These are phyloP conservation scores for Leptestheria dahalacensis DNA, from an alignment of 1,140 invertebrate species.

Conservation along the genomic window DNA sequence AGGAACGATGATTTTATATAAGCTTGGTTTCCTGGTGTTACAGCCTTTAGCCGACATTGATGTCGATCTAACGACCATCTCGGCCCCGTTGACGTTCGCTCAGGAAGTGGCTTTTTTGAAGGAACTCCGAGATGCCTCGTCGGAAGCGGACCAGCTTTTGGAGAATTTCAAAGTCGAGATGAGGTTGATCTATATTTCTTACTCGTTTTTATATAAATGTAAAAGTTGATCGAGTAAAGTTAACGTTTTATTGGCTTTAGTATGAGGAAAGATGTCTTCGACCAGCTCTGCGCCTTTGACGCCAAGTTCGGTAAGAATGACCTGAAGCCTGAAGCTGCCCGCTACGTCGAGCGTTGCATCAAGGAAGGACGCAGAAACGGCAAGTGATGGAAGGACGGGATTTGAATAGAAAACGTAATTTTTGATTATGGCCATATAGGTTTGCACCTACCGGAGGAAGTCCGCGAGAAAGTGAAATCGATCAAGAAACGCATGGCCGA, in stretches of 20 bases:
- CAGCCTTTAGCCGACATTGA: slow-evolving; percentile 29
- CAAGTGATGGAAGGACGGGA: slow-evolving; percentile 11
- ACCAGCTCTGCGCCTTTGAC: slow-evolving; percentile 29
- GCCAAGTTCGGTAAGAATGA: slow-evolving; percentile 23
- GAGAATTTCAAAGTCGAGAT: slow-evolving; percentile 37
- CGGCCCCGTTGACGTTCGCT: slow-evolving; percentile 31
- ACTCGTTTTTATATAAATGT: background rate
- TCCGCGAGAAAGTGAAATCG: slow-evolving; percentile 31
- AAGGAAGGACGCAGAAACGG: slow-evolving; percentile 36
- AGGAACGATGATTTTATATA: too few relatives aligned
- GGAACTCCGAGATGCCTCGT: slow-evolving; percentile 32
- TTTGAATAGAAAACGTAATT: slow-evolving; percentile 10
- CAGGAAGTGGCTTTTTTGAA: slow-evolving; percentile 33
- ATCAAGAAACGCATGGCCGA: slow-evolving; percentile 36
- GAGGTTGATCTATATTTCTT: slow-evolving; percentile 22
- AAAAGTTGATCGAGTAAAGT: background rate
- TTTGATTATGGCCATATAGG: slow-evolving; percentile 24
- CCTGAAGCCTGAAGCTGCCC: slow-evolving; percentile 27
- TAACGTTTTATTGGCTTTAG: slow-evolving; percentile 25
- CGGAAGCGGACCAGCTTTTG: slow-evolving; percentile 32
- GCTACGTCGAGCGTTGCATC: slow-evolving; percentile 33
- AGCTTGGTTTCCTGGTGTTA: background rate
- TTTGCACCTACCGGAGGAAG: slow-evolving; percentile 31
- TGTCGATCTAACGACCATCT: slow-evolving; percentile 27
- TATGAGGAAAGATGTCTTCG: slow-evolving; percentile 39